phyloP scores from a whole-genome alignment of 2,113 vertebrate species.

The Hylia prasina region DNA sequence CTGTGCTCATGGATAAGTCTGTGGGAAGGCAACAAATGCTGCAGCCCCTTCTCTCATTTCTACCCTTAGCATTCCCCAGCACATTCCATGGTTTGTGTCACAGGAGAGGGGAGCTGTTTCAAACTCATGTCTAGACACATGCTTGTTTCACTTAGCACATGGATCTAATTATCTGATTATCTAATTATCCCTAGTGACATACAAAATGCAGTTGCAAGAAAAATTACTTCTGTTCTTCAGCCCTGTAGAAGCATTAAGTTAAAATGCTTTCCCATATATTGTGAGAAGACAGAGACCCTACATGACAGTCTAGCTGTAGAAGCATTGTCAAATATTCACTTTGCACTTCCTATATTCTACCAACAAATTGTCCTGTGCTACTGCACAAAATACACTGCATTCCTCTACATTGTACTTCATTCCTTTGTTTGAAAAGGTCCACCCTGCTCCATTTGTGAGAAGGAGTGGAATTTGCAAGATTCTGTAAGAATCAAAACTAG shows the following conservation, averaged over 20 bases:
- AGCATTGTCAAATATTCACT: background rate
- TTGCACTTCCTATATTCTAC: background rate
- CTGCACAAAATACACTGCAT: background rate
- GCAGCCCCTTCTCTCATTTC: background rate
- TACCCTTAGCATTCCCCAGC: background rate
- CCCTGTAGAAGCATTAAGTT: background rate
- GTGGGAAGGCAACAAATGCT: background rate
- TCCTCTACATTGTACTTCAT: background rate
- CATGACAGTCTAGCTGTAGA: background rate
- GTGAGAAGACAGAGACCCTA: background rate
- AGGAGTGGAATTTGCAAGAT: background rate
- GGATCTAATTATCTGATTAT: background rate
- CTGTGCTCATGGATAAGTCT: background rate
- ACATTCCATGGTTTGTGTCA: background rate
- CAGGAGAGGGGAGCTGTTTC: background rate
- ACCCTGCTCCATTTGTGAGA: background rate
- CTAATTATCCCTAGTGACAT: background rate
- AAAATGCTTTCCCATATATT: background rate
- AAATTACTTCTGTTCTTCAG: background rate
- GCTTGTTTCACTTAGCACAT: background rate
- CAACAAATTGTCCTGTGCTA: background rate
- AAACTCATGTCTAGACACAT: background rate
- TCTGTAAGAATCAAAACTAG: background rate
- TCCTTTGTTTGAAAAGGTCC: background rate
- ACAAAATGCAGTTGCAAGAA: background rate